Conservation (phyloP, 2,888 invertebrate genomes). For the Cactoblastis cactorum region DNA sequence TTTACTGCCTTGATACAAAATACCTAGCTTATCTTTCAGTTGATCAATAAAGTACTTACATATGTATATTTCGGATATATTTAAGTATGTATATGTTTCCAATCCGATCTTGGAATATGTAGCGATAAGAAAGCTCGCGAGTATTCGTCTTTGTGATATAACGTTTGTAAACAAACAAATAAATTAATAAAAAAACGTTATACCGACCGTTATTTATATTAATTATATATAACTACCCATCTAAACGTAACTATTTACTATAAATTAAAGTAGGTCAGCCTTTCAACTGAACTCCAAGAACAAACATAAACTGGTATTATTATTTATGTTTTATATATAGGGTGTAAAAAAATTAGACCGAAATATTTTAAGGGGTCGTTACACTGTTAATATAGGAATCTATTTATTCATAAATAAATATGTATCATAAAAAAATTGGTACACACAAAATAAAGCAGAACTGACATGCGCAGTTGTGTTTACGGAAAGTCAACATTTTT, state of each 20-base stretch:
- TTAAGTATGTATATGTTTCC: neutral
- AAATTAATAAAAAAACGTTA: constrained; percentile 1
- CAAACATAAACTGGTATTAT: neutral
- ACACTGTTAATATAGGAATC: too few species aligned
- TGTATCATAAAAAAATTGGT: too few species aligned
- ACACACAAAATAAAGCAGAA: too few species aligned
- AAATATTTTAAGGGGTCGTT: too few species aligned
- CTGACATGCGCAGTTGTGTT: too few species aligned
- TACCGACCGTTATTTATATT: neutral
- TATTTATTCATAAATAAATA: too few species aligned
- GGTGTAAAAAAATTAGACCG: too few species aligned
- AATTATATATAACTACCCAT: neutral
- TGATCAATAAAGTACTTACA: constrained; percentile 7
- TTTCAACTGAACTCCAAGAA: constrained; percentile 1
- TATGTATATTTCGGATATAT: constrained; percentile 11
- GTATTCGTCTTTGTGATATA: constrained; percentile 6
- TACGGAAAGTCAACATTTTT: too few species aligned
- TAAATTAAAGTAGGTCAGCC: constrained; percentile 5
- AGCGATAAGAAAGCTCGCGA: constrained; percentile 9
- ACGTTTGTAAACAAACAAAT: neutral
- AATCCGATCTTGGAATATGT: neutral
- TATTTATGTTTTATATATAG: too few species aligned
- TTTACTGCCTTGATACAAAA: constrained; percentile 11
- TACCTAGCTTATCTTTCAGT: constrained; percentile 8
- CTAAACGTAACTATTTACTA: neutral